Evolutionary conservation across 2,888 invertebrate species (phyloP), one percentile per base, ranked within the genome.

Genomic region (Vesta saturnalis): DNA sequence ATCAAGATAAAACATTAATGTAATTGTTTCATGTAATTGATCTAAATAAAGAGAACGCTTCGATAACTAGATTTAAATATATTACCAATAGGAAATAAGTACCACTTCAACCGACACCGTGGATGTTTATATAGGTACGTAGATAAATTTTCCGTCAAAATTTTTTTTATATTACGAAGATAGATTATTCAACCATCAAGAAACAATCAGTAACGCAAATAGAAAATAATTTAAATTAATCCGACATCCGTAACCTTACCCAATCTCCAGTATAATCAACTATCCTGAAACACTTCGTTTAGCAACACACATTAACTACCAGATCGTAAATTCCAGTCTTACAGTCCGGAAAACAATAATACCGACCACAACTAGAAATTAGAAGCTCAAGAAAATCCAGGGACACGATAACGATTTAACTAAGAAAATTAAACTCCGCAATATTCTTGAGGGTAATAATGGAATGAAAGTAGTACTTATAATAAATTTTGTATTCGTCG

Each of bases 301-400:
- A 52, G 52, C 52, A 52, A 52, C 52, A 52, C 52, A 52, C 52
- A 52, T 52, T 52, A 52, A 52, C 52, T 18, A 52, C 52, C 19
- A 52, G 52, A 52, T 52, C 52, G 52, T 52, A 52, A 52, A 52
- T 52, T 52, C 52, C 21, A 52, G 52, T 52, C 52, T 52, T 52
- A 52, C 52, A 52, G 52, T 52, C 52, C 52, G 52, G 52, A 52
- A 52, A 52, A 52, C 52, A 52, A 52, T 52, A 52, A 52, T 52
- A 52, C 52, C 52, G 52, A 21, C 52, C 21, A 21, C 52, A 47
- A 19, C 52, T 19, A 52, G 52, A 52, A 52, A 52, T 52, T 52
- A 52, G 52, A 52, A 52, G 52, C 52, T 52, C 52, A 52, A 52
- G 52, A 52, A 52, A 52, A 52, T 52, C 52, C 19, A 19, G 47